These are phyloP conservation scores for Phyllostomus hastatus DNA, from an alignment of 2,113 vertebrate species.

Conservation along the genomic window DNA sequence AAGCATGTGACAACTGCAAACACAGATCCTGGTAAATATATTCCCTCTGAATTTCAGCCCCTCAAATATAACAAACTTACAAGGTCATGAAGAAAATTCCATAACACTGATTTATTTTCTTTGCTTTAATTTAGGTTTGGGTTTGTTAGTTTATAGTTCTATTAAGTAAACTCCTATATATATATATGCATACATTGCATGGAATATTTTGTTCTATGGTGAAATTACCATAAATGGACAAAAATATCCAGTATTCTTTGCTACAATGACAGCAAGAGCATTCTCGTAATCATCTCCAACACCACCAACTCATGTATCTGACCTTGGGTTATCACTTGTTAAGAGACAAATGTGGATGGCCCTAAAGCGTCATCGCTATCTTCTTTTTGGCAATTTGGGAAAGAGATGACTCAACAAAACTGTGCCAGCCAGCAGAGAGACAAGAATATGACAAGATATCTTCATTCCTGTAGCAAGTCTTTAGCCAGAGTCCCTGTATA, in stretches of 20 bases:
- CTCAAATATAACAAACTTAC: background rate
- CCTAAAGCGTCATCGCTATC: background rate
- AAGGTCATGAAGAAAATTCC: background rate
- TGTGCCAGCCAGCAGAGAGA: background rate
- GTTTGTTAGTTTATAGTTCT: background rate
- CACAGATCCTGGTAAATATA: background rate
- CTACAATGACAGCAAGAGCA: background rate
- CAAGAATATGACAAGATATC: background rate
- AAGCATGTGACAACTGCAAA: background rate
- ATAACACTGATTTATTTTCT: background rate
- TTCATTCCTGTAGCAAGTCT: background rate
- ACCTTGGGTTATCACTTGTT: background rate
- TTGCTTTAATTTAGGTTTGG: background rate
- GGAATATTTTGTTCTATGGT: background rate
- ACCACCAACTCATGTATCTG: background rate
- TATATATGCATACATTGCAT: no score
- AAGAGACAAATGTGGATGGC: background rate
- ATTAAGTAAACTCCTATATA: background rate
- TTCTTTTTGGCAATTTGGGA: background rate
- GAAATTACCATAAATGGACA: background rate
- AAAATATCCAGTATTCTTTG: background rate
- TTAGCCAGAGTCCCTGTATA: background rate
- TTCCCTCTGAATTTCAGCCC: background rate
- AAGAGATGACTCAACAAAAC: background rate
- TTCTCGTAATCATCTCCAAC: background rate